phyloP scores from a whole-genome alignment of 2,888 invertebrate species.

The Mycalesis mineus region DNA sequence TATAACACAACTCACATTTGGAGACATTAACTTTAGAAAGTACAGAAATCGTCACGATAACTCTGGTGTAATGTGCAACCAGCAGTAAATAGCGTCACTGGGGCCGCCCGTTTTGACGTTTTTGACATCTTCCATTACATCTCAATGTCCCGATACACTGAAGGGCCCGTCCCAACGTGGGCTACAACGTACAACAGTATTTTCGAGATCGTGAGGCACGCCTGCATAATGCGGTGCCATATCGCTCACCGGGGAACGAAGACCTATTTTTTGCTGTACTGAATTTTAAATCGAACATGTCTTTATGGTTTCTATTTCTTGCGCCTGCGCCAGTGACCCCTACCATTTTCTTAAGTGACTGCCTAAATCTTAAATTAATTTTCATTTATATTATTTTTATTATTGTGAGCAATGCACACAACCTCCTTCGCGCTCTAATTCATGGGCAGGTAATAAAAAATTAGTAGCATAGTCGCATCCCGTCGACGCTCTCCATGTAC shows the following conservation, averaged over 20 bases:
- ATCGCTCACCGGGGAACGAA: constrained; percentile 50
- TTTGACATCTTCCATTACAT: constrained; percentile 26
- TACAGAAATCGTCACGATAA: too few relatives aligned
- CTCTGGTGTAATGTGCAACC: too few relatives aligned
- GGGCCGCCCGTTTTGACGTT: constrained; percentile 11
- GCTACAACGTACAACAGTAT: constrained; percentile 33
- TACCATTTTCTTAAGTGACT: neutral
- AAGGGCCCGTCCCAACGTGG: constrained; percentile 20
- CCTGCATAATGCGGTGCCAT: constrained; percentile 62
- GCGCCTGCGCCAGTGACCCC: constrained; percentile 32
- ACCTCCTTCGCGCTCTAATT: too few relatives aligned
- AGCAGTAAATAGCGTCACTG: neutral
- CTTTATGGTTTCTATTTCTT: constrained; percentile 62
- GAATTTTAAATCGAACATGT: constrained; percentile 73
- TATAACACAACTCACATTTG: too few relatives aligned
- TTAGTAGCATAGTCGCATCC: too few relatives aligned
- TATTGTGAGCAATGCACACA: too few relatives aligned
- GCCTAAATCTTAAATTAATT: too few relatives aligned
- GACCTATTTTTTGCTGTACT: constrained; percentile 73
- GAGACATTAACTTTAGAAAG: too few relatives aligned
- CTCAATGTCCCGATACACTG: constrained; percentile 30
- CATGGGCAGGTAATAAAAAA: too few relatives aligned
- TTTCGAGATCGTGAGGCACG: constrained; percentile 66
- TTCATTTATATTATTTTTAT: too few relatives aligned
- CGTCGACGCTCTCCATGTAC: too few relatives aligned